phyloP scores from a whole-genome alignment of 2,888 invertebrate genomes.

The Thecocarcelia acutangulata region DNA sequence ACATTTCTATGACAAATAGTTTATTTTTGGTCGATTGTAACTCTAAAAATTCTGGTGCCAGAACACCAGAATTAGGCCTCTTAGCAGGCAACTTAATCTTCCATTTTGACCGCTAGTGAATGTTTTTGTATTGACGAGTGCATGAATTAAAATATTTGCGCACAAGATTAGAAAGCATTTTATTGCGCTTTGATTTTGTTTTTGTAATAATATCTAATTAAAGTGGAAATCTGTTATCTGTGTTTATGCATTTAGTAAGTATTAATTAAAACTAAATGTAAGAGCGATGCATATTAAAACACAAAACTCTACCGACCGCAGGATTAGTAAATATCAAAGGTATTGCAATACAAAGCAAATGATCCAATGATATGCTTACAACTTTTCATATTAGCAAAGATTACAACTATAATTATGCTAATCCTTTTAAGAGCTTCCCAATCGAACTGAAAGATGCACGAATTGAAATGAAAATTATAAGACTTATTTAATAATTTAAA shows the following conservation, averaged over 20 bases:
- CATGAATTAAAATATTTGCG: background rate
- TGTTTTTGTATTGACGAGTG: background rate
- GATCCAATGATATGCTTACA: background rate
- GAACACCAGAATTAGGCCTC: too few species aligned
- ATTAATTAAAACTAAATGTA: conserved; percentile 33
- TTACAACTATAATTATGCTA: background rate
- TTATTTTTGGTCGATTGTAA: too few species aligned
- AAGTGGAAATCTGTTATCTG: conserved; percentile 36
- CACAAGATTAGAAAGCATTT: conserved; percentile 55
- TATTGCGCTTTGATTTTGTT: conserved; percentile 43
- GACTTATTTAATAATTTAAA: background rate
- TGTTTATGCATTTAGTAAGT: conserved; percentile 34
- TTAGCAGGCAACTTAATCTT: background rate
- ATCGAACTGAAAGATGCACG: too few species aligned
- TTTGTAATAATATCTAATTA: conserved; percentile 46
- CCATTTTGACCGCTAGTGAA: background rate
- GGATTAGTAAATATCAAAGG: conserved; percentile 12
- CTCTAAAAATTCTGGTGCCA: too few species aligned
- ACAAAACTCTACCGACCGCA: background rate
- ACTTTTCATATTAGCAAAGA: background rate
- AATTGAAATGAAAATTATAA: too few species aligned
- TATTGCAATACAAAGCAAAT: conserved; percentile 7
- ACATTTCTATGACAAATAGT: too few species aligned
- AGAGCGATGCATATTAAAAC: conserved; percentile 20
- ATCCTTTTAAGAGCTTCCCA: background rate